phyloP scores from a whole-genome alignment of 2,888 invertebrate genomes.

The Maniola hyperantus region DNA sequence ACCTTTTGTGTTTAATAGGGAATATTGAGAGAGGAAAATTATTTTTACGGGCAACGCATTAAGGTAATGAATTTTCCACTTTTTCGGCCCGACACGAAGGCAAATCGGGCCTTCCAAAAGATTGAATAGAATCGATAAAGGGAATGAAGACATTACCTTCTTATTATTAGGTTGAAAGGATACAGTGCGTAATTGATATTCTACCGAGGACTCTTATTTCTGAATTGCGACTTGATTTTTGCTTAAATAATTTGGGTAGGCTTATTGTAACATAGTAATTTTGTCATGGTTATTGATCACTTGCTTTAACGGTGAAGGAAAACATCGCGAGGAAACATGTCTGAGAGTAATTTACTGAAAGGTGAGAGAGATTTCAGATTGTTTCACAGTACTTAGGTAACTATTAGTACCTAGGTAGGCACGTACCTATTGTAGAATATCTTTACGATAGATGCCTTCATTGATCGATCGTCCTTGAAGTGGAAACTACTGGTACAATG shows the following conservation, averaged over 20 bases:
- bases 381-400: too few relatives aligned
- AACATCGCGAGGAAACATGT: too few relatives aligned
- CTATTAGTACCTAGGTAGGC: too few relatives aligned
- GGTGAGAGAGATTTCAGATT: too few relatives aligned
- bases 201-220: constrained; percentile 8
- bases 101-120: constrained; percentile 50
- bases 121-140: constrained; percentile 51
- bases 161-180: constrained; percentile 42
- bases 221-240: constrained; percentile 15
- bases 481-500: too few relatives aligned
- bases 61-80: constrained; percentile 61
- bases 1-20: constrained; percentile 15
- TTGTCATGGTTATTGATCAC: background rate
- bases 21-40: constrained; percentile 20
- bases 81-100: constrained; percentile 46
- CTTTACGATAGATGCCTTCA: background rate
- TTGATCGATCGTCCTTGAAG: background rate
- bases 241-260: background rate
- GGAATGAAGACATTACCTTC: constrained; percentile 45
- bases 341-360: too few relatives aligned
- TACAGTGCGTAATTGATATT: constrained; percentile 38
- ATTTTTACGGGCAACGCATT: constrained; percentile 48
- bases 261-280: background rate
- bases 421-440: too few relatives aligned
- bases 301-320: too few relatives aligned